Evolutionary conservation across 2,888 invertebrate species (phyloP), one percentile per base, ranked within the genome.

Genomic region (Rhagophthalmus giganteus): DNA sequence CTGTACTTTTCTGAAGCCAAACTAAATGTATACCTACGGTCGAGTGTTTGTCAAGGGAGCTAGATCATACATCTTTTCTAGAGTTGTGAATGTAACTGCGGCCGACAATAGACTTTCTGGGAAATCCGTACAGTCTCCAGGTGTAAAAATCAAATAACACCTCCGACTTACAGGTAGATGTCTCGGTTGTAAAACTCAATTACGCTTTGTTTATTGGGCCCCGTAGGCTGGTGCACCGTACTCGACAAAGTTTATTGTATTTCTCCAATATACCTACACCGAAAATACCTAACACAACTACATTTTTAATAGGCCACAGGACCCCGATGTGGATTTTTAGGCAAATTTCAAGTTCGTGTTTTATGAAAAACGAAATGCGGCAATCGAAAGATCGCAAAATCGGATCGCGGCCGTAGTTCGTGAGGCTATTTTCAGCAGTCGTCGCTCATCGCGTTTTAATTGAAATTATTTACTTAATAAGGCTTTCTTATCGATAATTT

Each of bases 61-160:
- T 25, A n/a, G 44, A 40, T 52, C 46, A 47, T 53, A 53, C 46
- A 46, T 46, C 46, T 52, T 46, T 38, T 40, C 27, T 32, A 44
- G 14, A 24, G 33, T 24, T 24, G 38, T 51, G 45, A 51, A 51
- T 44, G 44, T 37, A 51, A 45, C 51, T 46, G 40, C 45, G 35
- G 40, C 42, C 53, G 53, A 47, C 47, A 53, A 47, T 47, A 16
- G 47, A 12, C 27, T 47, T 53, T 53, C 53, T 47, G 33, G 33
- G 53, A 53, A 52, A 39, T 53, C 30, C 37, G 35, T 39, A 41
- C 45, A 47, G 45, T 46, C 46, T 51, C 54, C 57, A 59, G 57
- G 57, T 59, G 59, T 59, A 57, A 59, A 55, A 59, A 55, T 57
- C 57, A 57, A 57, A 57, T 44, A 54, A 57, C 47, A 54, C 55